Evolutionary conservation across 2,797 vertebrate genomes (phyloP), one percentile per base, ranked within the genome.

Genomic region (Phoebastria nigripes): DNA sequence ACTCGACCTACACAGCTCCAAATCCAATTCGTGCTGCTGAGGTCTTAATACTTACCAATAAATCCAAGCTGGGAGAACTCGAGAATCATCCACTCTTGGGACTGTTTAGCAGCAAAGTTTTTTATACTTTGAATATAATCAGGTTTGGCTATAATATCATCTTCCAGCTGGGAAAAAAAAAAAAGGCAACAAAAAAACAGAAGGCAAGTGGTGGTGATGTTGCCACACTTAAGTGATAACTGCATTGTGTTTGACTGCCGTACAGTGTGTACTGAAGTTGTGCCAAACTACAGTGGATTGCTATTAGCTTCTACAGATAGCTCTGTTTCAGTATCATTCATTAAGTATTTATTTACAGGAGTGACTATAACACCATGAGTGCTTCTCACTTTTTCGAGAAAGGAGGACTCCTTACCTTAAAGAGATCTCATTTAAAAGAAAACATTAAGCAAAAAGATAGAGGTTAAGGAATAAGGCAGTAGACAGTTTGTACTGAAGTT

Each of bases 31-130:
- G n/a, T 47, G 26, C 26, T 80, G 29, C 13, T 72, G n/a, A 93
- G 31, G 14, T 69, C 16, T 33, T 87, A 71, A 44, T 25, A 96
- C 98, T 97, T 96, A 99, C 99, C 99, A 96, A 99, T 99, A 91
- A 99, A 99, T 65, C 99, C 99, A 80, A 99, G 98, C 37, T 98
- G 97, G 62, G 99, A 99, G 95, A 99, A 99, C 93, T 99, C 99
- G 9, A 99, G 97, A 92, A 97, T 98, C 92, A 99, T 92, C 99
- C 99, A 99, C 0, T 98, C 95, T 8, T 97, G 97, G 21, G 96
- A 72, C 18, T 98, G 94, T 51, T 96, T 61, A 33, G 39, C 83
- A 72, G 97, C 71, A 72, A 98, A 98, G 20, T 72, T 85, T 97
- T 98, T 98, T 93, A 99, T 98, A 61, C 96, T 87, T n/a, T 96